Conservation (phyloP, 2,888 invertebrate species). For the Zaprionus obscuricornis region DNA sequence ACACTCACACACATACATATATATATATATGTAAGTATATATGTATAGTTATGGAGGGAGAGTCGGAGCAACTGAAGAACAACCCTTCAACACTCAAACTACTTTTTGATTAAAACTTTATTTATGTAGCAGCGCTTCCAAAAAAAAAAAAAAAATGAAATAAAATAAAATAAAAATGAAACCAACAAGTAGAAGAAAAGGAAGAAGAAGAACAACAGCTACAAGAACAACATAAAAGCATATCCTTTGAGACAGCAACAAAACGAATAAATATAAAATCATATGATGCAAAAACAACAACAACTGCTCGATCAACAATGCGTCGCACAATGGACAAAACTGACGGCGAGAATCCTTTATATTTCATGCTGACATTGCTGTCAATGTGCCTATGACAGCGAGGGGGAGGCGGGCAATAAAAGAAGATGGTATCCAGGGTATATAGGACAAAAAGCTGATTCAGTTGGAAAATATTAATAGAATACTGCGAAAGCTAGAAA, state of each 20-base stretch:
- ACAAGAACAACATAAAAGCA: not conserved
- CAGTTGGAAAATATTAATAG: no score
- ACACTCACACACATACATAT: conserved; percentile 23
- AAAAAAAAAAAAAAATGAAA: conserved; percentile 9
- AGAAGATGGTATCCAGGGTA: no score
- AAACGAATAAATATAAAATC: conserved; percentile 20
- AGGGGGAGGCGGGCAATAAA: no score
- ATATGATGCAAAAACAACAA: conserved; percentile 28
- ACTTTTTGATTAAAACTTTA: conserved; percentile 78
- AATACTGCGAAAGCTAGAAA: no score
- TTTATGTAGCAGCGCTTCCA: conserved; percentile 62
- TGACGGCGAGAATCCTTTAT: conserved; percentile 58
- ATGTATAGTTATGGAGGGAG: no score
- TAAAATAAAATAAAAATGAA: conserved; percentile 4
- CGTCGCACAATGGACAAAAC: conserved; percentile 65
- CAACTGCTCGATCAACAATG: conserved; percentile 73
- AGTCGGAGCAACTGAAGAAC: conserved; percentile 42
- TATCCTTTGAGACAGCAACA: conserved; percentile 58
- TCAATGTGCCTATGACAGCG: conserved; percentile 51
- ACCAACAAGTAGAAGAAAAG: no score
- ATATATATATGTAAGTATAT: no score
- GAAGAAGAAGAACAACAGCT: not conserved
- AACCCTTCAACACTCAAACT: conserved; percentile 77
- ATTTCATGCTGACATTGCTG: conserved; percentile 44
- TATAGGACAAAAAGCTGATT: no score